These are phyloP conservation scores for Pseudomyrmex dendroicus DNA, from an alignment of 1,140 invertebrate genomes.

Conservation along the genomic window DNA sequence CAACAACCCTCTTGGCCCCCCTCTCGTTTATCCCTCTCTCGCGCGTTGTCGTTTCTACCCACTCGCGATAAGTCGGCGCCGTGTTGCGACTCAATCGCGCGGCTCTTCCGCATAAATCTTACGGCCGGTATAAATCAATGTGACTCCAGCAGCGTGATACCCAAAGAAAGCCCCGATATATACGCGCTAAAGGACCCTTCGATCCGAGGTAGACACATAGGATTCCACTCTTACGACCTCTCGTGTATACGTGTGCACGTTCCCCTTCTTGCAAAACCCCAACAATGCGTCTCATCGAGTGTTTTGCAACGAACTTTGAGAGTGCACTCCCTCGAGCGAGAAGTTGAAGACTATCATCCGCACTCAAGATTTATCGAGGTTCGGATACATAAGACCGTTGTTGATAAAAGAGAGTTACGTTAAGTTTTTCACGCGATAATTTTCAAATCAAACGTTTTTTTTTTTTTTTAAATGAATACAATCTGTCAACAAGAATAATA, in stretches of 20 bases:
- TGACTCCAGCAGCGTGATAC: slow-evolving; percentile 83
- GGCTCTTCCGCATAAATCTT: slow-evolving; percentile 84
- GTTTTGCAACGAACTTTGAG: slow-evolving; percentile 46
- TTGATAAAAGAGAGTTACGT: too few species aligned
- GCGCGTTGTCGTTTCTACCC: slow-evolving; percentile 81
- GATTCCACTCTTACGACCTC: slow-evolving; percentile 77
- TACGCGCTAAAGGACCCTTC: slow-evolving; percentile 79
- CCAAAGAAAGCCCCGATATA: slow-evolving; percentile 73
- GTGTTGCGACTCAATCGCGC: slow-evolving; percentile 84
- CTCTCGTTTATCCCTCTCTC: slow-evolving; percentile 29
- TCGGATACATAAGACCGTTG: too few species aligned
- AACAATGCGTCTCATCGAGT: slow-evolving; percentile 75
- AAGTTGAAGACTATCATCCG: background rate
- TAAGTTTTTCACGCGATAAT: background rate
- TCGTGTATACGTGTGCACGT: slow-evolving; percentile 60
- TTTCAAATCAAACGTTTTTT: background rate
- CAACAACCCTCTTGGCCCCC: slow-evolving; percentile 28
- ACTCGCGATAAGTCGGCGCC: slow-evolving; percentile 84
- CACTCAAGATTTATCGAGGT: too few species aligned
- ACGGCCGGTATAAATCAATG: slow-evolving; percentile 82
- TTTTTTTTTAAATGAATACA: background rate
- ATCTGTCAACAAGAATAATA: slow-evolving; percentile 1
- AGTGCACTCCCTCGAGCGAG: background rate
- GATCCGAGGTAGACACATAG: slow-evolving; percentile 82
- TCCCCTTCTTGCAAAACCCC: slow-evolving; percentile 70